phyloP scores from a whole-genome alignment of 2,888 invertebrate species.

The Hesperia comma region DNA sequence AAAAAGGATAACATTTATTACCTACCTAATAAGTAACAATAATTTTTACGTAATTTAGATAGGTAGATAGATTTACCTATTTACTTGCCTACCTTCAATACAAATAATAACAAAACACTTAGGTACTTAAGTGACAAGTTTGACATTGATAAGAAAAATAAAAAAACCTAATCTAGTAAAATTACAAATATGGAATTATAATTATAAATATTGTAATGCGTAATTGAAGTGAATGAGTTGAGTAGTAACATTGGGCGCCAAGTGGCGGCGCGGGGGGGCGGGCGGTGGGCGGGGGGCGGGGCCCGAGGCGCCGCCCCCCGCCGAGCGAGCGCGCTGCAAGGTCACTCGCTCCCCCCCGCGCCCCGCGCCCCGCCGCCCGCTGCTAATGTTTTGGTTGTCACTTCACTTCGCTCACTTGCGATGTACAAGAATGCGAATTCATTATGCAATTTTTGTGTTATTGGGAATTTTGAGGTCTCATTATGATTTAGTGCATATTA shows the following conservation, averaged over 20 bases:
- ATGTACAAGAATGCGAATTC: conserved; percentile 20
- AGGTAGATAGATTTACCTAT: too few species aligned
- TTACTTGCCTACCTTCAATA: too few species aligned
- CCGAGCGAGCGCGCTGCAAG: conserved; percentile 72
- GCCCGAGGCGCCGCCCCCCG: conserved; percentile 64
- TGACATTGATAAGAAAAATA: too few species aligned
- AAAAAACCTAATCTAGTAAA: conserved; percentile 2
- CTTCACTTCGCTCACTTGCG: conserved; percentile 31
- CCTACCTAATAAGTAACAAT: too few species aligned
- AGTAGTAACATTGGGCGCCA: conserved; percentile 24
- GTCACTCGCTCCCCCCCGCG: conserved; percentile 48
- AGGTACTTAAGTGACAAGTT: too few species aligned
- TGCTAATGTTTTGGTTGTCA: conserved; percentile 32
- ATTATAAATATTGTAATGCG: neutral
- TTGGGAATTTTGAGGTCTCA: conserved; percentile 2
- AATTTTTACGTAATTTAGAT: too few species aligned
- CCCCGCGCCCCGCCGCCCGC: conserved; percentile 1
- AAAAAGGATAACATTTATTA: too few species aligned
- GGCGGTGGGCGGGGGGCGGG: conserved; percentile 76
- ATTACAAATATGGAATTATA: neutral
- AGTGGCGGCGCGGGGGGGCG: conserved; percentile 54
- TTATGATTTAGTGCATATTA: too few species aligned
- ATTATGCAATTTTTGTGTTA: conserved; percentile 6
- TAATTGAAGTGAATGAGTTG: conserved; percentile 18
- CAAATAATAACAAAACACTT: too few species aligned